These are phyloP conservation scores for Criorhina ranunculi DNA, from an alignment of 2,888 invertebrate species.

Conservation along the genomic window DNA sequence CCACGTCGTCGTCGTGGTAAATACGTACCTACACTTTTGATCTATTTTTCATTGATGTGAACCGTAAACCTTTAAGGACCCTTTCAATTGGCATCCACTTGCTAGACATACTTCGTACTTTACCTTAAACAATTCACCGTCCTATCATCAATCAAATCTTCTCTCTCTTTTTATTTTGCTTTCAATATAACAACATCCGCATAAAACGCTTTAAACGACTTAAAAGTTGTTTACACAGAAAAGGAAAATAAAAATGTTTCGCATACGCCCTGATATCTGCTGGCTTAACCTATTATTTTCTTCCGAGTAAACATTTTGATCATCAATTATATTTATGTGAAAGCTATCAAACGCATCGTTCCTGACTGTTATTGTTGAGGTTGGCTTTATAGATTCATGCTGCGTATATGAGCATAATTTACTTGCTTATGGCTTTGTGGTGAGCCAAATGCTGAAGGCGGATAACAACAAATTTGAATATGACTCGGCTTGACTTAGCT, in stretches of 20 bases:
- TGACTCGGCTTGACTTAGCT: slow-evolving; percentile 8
- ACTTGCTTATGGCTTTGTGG: slow-evolving; percentile 4
- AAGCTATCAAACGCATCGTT: slow-evolving; percentile 25
- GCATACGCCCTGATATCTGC: slow-evolving; percentile 19
- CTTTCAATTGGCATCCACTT: background rate
- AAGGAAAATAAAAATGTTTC: slow-evolving; percentile 2
- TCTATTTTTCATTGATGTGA: slow-evolving; percentile 23
- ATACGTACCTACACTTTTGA: background rate
- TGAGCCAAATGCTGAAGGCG: background rate
- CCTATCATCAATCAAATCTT: slow-evolving; percentile 24
- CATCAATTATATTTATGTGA: slow-evolving; percentile 37
- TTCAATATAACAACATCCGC: slow-evolving; percentile 14
- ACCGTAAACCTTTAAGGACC: slow-evolving; percentile 4
- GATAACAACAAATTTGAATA: slow-evolving; percentile 21
- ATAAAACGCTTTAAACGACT: slow-evolving; percentile 28
- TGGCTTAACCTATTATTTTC: slow-evolving; percentile 12
- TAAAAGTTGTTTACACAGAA: slow-evolving; percentile 26
- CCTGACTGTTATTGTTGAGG: slow-evolving; percentile 1
- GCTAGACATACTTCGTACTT: background rate
- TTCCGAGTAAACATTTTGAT: slow-evolving; percentile 26
- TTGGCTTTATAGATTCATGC: background rate
- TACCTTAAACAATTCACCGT: slow-evolving; percentile 11
- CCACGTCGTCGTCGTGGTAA: background rate
- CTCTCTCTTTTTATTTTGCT: background rate
- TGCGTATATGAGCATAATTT: slow-evolving; percentile 13